These are phyloP conservation scores for Momotus momota DNA, from an alignment of 2,797 vertebrate species.

Conservation along the genomic window DNA sequence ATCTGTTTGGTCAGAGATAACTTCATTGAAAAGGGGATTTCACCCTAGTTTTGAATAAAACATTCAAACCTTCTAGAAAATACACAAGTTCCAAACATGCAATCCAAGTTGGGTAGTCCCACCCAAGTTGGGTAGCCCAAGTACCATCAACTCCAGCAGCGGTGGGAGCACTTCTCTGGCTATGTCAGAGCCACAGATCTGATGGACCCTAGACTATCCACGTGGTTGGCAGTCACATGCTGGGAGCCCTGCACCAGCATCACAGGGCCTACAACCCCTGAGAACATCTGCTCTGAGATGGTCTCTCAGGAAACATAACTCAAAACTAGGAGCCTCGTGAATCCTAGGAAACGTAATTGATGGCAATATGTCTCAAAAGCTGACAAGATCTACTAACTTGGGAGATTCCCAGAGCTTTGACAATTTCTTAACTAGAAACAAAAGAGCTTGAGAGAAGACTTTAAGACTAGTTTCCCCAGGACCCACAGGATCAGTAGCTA, in stretches of 20 bases:
- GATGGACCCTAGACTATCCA: accelerated
- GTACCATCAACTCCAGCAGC: background rate
- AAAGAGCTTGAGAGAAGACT: background rate
- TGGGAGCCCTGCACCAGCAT: background rate
- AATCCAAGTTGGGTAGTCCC: background rate
- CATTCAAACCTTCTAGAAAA: background rate
- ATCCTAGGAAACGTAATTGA: background rate
- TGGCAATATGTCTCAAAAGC: background rate
- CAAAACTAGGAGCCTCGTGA: background rate
- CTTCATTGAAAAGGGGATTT: background rate
- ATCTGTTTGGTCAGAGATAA: background rate
- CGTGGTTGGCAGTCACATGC: accelerated
- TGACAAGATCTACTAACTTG: background rate
- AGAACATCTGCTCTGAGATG: background rate
- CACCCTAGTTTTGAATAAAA: background rate
- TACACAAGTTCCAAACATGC: accelerated
- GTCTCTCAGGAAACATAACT: background rate
- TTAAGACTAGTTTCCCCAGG: background rate
- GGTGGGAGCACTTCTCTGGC: background rate
- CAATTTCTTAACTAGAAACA: background rate
- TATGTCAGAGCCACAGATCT: accelerated
- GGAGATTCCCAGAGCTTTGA: background rate
- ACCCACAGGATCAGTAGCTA: background rate
- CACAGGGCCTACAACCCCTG: background rate
- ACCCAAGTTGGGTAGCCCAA: background rate